These are phyloP conservation scores for Chromobotia macracanthus DNA, from an alignment of 2,797 vertebrate species.

Conservation along the genomic window DNA sequence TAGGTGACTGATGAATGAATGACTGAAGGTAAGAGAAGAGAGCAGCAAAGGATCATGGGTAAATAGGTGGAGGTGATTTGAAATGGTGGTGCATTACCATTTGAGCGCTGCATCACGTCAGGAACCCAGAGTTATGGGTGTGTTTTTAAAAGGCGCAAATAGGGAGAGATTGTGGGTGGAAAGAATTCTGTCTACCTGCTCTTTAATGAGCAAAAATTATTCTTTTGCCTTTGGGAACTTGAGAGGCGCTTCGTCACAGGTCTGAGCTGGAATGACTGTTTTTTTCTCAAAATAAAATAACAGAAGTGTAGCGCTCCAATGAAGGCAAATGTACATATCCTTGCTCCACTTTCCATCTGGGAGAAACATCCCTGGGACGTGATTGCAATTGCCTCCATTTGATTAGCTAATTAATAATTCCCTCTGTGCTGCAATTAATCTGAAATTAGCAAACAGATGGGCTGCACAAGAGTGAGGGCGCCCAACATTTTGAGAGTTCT, in stretches of 20 bases:
- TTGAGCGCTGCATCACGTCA: slow-evolving; percentile 4
- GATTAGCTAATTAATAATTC: slow-evolving; percentile 85
- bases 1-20: slow-evolving; percentile 49
- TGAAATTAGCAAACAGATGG: slow-evolving; percentile 72
- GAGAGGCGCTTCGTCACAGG: slow-evolving; percentile 70
- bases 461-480: slow-evolving; percentile 47
- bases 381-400: slow-evolving; percentile 79
- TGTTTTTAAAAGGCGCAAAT: slow-evolving; percentile 55
- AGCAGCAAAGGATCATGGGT: background rate
- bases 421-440: slow-evolving; percentile 73
- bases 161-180: slow-evolving; percentile 77
- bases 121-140: slow-evolving; percentile 40
- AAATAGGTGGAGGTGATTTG: slow-evolving; percentile 25
- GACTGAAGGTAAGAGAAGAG: slow-evolving; percentile 47
- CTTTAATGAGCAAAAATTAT: slow-evolving; percentile 92
- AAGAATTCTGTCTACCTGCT: slow-evolving; percentile 88
- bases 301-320: slow-evolving; percentile 81
- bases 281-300: slow-evolving; percentile 86
- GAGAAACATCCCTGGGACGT: slow-evolving; percentile 61
- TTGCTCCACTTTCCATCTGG: slow-evolving; percentile 72
- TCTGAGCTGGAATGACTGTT: slow-evolving; percentile 77
- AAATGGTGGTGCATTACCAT: slow-evolving; percentile 7
- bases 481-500: slow-evolving; percentile 34
- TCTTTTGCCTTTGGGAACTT: slow-evolving; percentile 77
- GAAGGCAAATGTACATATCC: slow-evolving; percentile 90